Percentiles rank a stretch among this genome's conserved stretches.
Evolutionary conservation across 2,888 invertebrate species (phyloP).

Genomic region (Pachliopta kotzebuea): DNA sequence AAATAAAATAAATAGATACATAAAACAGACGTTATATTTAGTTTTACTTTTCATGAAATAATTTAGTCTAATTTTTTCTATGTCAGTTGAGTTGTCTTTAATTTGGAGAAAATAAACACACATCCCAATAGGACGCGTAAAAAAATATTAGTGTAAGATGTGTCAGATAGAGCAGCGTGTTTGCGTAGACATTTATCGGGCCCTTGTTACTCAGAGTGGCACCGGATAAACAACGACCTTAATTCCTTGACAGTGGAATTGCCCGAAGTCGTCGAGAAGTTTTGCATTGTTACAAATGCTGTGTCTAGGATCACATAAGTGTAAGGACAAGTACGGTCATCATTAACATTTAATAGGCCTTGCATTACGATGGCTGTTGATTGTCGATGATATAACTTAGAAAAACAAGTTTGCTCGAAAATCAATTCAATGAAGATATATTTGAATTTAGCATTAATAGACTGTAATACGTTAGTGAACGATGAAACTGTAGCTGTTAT

Average conservation of each 20-base stretch:
- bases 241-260: conserved; percentile 56
- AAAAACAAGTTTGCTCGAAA: too few species aligned
- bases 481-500: too few species aligned
- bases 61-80: not conserved
- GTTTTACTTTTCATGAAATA: too few species aligned
- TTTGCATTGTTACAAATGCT: conserved; percentile 56
- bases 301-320: conserved; percentile 38
- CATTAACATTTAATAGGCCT: too few species aligned
- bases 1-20: too few species aligned
- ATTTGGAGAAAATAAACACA: conserved; percentile 49
- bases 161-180: conserved; percentile 51
- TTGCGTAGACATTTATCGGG: conserved; percentile 63
- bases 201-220: conserved; percentile 65
- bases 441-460: too few species aligned
- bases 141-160: conserved; percentile 56
- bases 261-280: conserved; percentile 46
- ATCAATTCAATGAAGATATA: too few species aligned
- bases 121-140: conserved; percentile 42
- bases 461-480: too few species aligned
- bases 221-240: conserved; percentile 45
- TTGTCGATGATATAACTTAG: too few species aligned
- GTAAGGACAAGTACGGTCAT: conserved; percentile 8
- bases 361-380: too few species aligned
- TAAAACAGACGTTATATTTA: too few species aligned
- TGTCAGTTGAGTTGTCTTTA: conserved; percentile 40